phyloP scores from a whole-genome alignment of 2,888 invertebrate genomes.

The Ceriagrion tenellum region DNA sequence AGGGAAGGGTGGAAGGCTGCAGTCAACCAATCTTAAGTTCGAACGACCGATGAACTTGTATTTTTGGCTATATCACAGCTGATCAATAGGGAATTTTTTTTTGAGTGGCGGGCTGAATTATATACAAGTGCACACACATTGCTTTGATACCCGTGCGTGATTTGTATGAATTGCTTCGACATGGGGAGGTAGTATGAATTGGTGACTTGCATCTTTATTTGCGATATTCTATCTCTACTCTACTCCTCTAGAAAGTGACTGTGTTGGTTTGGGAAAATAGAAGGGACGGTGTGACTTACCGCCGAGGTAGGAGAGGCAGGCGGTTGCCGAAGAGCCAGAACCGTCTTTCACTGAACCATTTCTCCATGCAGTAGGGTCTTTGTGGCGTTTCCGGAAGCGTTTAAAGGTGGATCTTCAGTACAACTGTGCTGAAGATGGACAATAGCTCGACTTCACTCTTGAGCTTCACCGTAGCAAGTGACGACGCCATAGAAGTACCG shows the following conservation, averaged over 20 bases:
- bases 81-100: neutral
- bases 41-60: too few species aligned
- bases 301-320: slow-evolving; percentile 90
- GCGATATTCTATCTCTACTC: neutral
- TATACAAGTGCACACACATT: neutral
- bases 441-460: slow-evolving; percentile 1
- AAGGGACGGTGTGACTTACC: slow-evolving; percentile 79
- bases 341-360: slow-evolving; percentile 95
- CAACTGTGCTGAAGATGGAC: slow-evolving; percentile 28
- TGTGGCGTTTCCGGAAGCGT: slow-evolving; percentile 5
- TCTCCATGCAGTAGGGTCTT: slow-evolving; percentile 85
- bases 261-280: neutral
- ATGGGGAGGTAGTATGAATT: neutral
- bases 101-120: neutral
- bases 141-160: neutral
- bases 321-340: slow-evolving; percentile 95
- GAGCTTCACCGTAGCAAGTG: slow-evolving; percentile 16
- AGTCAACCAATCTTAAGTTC: too few species aligned
- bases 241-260: neutral
- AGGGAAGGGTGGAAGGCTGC: too few species aligned
- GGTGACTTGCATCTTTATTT: neutral
- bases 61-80: too few species aligned
- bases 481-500: slow-evolving; percentile 43
- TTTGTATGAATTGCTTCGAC: neutral
- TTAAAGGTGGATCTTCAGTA: slow-evolving; percentile 50